A percentile compares a stretch with the other conserved stretches of the same genome.
These are phyloP conservation scores for Rousettus leschenaultii DNA, from an alignment of 2,113 vertebrate genomes.

Conservation along the genomic window DNA sequence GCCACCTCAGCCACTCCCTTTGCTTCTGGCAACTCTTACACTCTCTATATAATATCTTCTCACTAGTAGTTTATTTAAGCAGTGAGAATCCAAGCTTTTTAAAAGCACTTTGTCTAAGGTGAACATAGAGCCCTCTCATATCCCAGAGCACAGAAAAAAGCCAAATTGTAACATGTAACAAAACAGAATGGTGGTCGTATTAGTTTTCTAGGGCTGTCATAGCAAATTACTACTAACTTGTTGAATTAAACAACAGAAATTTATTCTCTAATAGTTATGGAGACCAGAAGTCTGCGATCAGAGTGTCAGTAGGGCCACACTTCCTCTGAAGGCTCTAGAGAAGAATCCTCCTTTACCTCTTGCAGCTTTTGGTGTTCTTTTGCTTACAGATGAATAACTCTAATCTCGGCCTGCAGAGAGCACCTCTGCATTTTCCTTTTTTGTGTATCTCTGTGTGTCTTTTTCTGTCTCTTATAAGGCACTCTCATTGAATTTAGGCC, in stretches of 20 bases:
- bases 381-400: not conserved
- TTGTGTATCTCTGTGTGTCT: too few relatives aligned
- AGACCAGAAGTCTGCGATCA: not conserved
- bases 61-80: not conserved
- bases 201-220: not conserved
- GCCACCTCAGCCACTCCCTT: not conserved
- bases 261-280: not conserved
- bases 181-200: not conserved
- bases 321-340: too few relatives aligned
- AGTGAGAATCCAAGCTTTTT: not conserved
- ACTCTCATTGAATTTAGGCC: not conserved
- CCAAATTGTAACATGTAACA: not conserved
- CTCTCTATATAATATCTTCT: not conserved
- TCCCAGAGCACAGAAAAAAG: not conserved
- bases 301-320: fast-evolving
- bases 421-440: not conserved
- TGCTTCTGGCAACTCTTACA: not conserved
- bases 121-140: not conserved
- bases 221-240: not conserved
- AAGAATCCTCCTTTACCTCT: not conserved
- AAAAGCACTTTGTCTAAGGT: not conserved
- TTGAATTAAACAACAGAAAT: not conserved
- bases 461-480: not conserved
- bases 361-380: not conserved
- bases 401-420: not conserved